A percentile compares a stretch with the other conserved stretches of the same genome.
Evolutionary conservation across 1,140 invertebrate genomes (phyloP).

Genomic region (Acyrthosiphon pisum): DNA sequence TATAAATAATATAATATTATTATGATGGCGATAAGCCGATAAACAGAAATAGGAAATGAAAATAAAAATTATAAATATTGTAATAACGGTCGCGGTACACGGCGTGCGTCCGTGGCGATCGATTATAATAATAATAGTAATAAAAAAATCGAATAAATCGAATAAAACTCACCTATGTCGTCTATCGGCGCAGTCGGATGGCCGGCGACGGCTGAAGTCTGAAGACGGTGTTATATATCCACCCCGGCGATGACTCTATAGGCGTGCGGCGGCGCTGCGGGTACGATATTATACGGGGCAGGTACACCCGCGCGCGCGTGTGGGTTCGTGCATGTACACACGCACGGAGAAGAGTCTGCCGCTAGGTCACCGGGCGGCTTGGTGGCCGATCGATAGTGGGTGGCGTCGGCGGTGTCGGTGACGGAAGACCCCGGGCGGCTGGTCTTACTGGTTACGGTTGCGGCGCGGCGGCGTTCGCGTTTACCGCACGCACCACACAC

Average conservation of each 20-base stretch:
- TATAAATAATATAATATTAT: neutral
- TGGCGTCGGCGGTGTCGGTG: slow-evolving; percentile 2
- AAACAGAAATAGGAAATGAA: neutral
- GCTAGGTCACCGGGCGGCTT: slow-evolving; percentile 29
- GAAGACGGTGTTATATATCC: slow-evolving; percentile 13
- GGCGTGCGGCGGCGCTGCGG: neutral
- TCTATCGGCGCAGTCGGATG: neutral
- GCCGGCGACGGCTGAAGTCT: neutral
- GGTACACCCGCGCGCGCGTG: neutral
- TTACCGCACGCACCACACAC: neutral
- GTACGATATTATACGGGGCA: neutral
- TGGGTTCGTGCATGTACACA: slow-evolving; percentile 12
- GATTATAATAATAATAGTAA: neutral
- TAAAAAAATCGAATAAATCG: neutral
- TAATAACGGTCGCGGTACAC: neutral
- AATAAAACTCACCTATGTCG: neutral
- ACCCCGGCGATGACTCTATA: neutral
- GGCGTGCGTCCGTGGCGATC: neutral
- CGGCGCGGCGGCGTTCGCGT: neutral
- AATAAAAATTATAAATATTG: neutral
- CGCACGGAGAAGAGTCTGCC: slow-evolving; percentile 5
- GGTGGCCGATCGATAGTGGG: slow-evolving; percentile 36
- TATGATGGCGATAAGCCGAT: neutral
- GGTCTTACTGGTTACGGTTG: neutral
- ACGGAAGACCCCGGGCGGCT: slow-evolving; percentile 14